Evolutionary conservation across 2,113 vertebrate genomes (phyloP).

Genomic region (Neofelis nebulosa): DNA sequence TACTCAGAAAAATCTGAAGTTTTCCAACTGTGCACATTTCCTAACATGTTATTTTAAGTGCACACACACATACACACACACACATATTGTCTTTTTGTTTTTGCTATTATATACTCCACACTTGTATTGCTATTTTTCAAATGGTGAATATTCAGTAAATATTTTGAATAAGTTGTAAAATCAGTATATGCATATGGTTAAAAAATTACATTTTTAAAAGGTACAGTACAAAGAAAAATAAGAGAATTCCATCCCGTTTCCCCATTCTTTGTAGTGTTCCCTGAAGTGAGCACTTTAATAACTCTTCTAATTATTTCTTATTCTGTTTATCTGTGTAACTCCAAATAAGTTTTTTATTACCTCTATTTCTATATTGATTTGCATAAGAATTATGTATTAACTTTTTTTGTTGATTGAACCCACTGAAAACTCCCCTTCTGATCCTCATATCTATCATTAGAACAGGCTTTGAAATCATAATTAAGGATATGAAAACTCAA

Average conservation of each 20-base stretch:
- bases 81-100: not conserved
- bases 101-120: not conserved
- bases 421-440: not conserved
- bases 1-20: not conserved
- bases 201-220: not conserved
- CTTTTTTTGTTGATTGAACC: not conserved
- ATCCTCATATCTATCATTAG: not conserved
- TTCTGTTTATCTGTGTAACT: not conserved
- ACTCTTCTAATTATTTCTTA: conserved; percentile 22
- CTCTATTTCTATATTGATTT: conserved; percentile 33
- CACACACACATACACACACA: accelerated
- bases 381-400: not conserved
- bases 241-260: not conserved
- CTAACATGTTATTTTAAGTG: not conserved
- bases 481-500: not conserved
- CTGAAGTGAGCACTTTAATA: not conserved
- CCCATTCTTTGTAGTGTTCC: not conserved
- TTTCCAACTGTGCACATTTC: not conserved
- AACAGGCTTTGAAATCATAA: not conserved
- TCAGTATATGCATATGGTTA: not conserved
- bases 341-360: conserved; percentile 11
- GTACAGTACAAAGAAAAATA: not conserved
- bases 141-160: not conserved
- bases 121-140: not conserved
- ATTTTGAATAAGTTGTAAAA: not conserved